Conservation (phyloP, 2,797 vertebrate species). For the Tinamus major region DNA sequence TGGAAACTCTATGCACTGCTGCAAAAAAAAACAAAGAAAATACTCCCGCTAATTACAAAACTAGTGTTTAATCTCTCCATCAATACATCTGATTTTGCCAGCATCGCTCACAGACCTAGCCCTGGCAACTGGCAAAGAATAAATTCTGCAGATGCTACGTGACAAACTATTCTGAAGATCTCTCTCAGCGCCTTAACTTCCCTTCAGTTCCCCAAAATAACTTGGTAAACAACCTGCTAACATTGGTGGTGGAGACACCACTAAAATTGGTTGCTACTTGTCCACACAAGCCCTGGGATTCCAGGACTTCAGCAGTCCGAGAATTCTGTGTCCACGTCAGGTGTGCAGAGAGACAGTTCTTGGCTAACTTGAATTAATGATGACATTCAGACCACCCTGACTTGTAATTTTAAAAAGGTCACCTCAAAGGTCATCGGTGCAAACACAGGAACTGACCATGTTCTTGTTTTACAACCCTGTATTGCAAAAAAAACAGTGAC, state of each 20-base stretch:
- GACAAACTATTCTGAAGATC: conserved; percentile 60
- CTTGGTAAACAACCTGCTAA: conserved; percentile 59
- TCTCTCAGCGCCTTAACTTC: conserved; percentile 49
- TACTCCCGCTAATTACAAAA: conserved; percentile 63
- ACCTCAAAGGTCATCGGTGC: not conserved
- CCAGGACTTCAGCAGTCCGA: not conserved
- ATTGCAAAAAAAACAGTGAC: conserved; percentile 5
- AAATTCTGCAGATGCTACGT: conserved; percentile 41
- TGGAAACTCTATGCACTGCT: conserved; percentile 22
- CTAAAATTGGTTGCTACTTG: conserved; percentile 65
- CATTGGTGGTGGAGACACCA: not conserved
- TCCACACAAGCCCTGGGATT: conserved; percentile 57
- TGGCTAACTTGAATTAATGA: conserved; percentile 1
- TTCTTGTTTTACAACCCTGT: conserved; percentile 17
- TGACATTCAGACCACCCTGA: conserved; percentile 21
- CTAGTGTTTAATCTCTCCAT: conserved; percentile 24
- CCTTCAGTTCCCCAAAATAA: conserved; percentile 64
- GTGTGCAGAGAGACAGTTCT: conserved; percentile 15
- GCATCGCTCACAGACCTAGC: not conserved
- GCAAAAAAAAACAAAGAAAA: conserved; percentile 59
- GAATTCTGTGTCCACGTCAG: not conserved
- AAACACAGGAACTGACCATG: not conserved
- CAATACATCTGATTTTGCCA: conserved; percentile 9
- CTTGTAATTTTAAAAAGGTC: conserved; percentile 28
- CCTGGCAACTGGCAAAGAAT: conserved; percentile 41